Base-by-base conservation (phyloP, 92 coral and sea anemone genomes). In the Porites rus region DNA sequence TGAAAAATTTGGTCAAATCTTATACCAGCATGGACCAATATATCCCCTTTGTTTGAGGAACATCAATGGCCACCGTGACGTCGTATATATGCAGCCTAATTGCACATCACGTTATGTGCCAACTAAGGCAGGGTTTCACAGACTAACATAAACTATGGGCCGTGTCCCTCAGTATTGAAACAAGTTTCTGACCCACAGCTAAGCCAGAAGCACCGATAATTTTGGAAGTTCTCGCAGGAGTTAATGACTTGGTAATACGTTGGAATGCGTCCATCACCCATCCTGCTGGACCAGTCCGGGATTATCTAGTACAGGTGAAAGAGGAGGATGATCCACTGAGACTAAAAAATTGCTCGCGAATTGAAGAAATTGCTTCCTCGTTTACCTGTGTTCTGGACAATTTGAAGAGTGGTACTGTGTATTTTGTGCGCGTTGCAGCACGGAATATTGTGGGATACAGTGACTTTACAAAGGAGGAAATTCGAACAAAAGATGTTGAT, bases 361-460 rank as follows among this genome's bases (percentile, higher is more conserved):
- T 63, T 24, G 62, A 83, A 20, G 6, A 31, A 52, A 46, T n/a
- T n/a, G 3, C 43, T 21, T 14, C 19, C 12, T 20, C 28, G 3
- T 22, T 72, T 31, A 61, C 53, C 46, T 83, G 87, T 43, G 22
- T 52, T 59, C 6, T 83, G 16, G 74, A 21, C 6, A 72, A 62
- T 62, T 51, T 83, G 16, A 24, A 18, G 38, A 83, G 80, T 61
- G 72, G 50, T 2, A 73, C 83, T 6, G 31, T 62, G 31, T 88
- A 88, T 67, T 56, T 28, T 21, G 72, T 88, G 9, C 82, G 69
- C 25, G 72, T 88, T 46, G 74, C 72, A 2, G 91, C 76, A 6
- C 6, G 77, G 16, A 88, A 82, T 61, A 67, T 22, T 68, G 83
- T 88, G 64, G 91, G 91, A 24, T 69, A 82, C 74, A 62, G 92